phyloP scores from a whole-genome alignment of 2,888 invertebrate species.

The Glyphotaelius pellucidus region DNA sequence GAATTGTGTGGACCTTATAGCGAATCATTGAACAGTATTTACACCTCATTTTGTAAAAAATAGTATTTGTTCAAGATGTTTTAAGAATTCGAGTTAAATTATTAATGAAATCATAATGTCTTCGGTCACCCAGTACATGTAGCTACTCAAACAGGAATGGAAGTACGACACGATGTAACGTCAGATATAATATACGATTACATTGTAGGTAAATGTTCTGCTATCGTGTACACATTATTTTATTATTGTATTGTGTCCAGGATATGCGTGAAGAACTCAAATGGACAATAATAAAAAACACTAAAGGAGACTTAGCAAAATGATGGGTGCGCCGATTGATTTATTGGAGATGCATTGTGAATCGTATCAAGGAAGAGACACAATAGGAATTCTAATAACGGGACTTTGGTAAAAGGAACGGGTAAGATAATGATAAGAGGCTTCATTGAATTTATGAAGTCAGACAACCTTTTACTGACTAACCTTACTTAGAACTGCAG shows the following conservation, averaged over 20 bases:
- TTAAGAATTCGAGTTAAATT: neutral
- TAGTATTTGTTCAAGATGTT: neutral
- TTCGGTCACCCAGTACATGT: constrained; percentile 27
- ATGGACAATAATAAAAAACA: constrained; percentile 37
- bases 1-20: no score
- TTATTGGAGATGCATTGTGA: constrained; percentile 6
- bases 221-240: constrained; percentile 12
- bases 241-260: constrained; percentile 24
- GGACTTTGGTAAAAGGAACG: neutral
- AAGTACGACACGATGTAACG: constrained; percentile 51
- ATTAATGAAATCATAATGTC: neutral
- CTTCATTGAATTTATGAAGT: neutral
- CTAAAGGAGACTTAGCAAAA: constrained; percentile 25
- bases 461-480: neutral
- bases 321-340: neutral
- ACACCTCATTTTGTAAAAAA: neutral
- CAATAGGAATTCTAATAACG: neutral
- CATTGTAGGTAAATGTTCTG: constrained; percentile 32
- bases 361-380: constrained; percentile 4
- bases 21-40: no score
- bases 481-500: neutral
- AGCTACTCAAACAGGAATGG: constrained; percentile 53
- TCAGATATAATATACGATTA: constrained; percentile 49
- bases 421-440: neutral
- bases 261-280: constrained; percentile 40